Base-by-base conservation (phyloP, 2,797 vertebrate species). In the Centropyge bicolor region DNA sequence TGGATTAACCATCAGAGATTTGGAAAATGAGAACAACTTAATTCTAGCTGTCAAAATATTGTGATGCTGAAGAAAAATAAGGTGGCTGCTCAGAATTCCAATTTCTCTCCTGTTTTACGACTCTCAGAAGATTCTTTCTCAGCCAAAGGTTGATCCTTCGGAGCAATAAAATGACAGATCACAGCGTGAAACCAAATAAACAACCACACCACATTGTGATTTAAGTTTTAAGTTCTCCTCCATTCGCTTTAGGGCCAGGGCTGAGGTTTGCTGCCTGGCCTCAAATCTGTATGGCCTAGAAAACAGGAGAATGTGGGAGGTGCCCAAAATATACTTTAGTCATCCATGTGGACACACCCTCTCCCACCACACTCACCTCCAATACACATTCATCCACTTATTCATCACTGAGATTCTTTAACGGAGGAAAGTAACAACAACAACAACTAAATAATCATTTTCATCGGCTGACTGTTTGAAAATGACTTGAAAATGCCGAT, bases 171-270 rank as follows among this genome's bases (percentile, higher is more conserved):
- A 83, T 84, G 52, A 76, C 82, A 80, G 82, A 87, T 89, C 72
- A 59, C 59, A 69, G 85, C 40, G 59, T 72, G 24, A 94, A 92
- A 83, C 76, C 86, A 92, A 91, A 94, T 81, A 93, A 91, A 92
- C 88, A 93, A 76, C 51, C 24, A 14, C 75, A 83, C 87, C 88
- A 73, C 87, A 71, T 64, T 84, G 76, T 83, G 80, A 93, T 91
- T 93, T 88, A 82, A 77, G 81, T 65, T 74, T 80, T 81, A 56
- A 80, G 81, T 67, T 88, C 41, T 67, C 60, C 88, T 89, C 73
- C 74, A 70, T 75, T 88, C 49, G 14, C 63, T 74, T 57, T 51
- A 35, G 68, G 62, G 63, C 70, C 78, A 72, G 74, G 60, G 72
- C 64, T 76, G 76, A 88, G 86, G 85, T 82, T 89, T 88, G 73